Percentiles rank a stretch among this genome's conserved stretches.
Evolutionary conservation across 2,113 vertebrate species (phyloP).

Genomic region (Turdus rufiventris): DNA sequence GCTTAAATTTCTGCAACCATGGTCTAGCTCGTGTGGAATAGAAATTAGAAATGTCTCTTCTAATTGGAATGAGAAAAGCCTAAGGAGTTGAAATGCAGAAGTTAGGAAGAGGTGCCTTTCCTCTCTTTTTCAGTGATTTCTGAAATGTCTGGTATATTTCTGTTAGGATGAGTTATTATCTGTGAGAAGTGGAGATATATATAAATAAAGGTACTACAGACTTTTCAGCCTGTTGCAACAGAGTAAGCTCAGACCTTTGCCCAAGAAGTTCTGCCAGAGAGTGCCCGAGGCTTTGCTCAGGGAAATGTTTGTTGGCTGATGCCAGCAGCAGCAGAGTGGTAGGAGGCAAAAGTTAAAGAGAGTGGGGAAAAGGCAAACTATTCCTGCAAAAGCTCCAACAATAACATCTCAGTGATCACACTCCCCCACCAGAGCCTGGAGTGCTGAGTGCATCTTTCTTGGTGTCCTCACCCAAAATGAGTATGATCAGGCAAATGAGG

Average conservation of each 20-base stretch:
- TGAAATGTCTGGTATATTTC: background rate
- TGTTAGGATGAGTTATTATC: background rate
- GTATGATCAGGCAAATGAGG: background rate
- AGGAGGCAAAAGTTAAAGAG: background rate
- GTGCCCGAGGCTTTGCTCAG: background rate
- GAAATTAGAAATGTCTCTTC: background rate
- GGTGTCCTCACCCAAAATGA: background rate
- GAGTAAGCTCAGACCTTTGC: background rate
- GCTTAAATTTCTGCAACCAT: background rate
- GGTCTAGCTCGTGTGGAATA: background rate
- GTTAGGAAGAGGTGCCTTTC: background rate
- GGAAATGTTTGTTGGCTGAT: background rate
- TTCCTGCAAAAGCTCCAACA: background rate
- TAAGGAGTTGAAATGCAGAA: background rate
- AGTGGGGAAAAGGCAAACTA: background rate
- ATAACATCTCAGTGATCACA: background rate
- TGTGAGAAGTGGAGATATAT: background rate
- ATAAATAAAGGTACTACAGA: background rate
- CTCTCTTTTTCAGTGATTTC: background rate
- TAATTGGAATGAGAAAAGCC: background rate
- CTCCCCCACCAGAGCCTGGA: background rate
- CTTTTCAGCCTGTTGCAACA: background rate
- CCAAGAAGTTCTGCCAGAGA: background rate
- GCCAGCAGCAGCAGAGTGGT: background rate
- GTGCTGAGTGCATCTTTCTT: background rate